phyloP scores from a whole-genome alignment of 2,888 invertebrate genomes.

The Poecilobothrus nobilitatus region DNA sequence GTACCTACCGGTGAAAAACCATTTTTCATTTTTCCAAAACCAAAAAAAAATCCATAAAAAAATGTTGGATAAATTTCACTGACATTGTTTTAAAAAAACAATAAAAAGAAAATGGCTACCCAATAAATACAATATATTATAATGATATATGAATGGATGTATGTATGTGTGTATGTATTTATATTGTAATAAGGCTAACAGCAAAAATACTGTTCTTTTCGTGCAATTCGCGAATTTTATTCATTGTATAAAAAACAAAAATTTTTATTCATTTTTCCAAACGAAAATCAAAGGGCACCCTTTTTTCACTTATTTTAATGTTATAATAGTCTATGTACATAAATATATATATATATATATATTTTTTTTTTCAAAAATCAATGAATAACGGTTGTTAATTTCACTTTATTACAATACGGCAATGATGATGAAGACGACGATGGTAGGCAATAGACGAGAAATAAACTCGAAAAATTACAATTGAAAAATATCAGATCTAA shows the following conservation, averaged over 20 bases:
- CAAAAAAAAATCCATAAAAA: neutral
- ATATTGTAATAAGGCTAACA: neutral
- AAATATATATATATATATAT: no score
- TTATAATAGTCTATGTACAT: no score
- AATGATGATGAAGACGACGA: no score
- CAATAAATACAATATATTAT: neutral
- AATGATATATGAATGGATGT: neutral
- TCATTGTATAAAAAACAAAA: neutral
- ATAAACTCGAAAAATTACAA: neutral
- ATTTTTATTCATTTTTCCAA: no score
- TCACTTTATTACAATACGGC: neutral
- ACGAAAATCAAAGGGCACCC: no score
- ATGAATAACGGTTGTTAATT: neutral
- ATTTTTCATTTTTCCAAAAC: neutral
- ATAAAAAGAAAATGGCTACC: neutral
- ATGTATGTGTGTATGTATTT: neutral
- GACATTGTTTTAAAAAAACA: neutral
- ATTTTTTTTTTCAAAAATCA: neutral
- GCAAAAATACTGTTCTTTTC: neutral
- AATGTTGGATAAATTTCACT: neutral
- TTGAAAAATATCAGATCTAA: conserved; percentile 4
- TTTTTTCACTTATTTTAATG: no score
- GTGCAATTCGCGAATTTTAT: neutral
- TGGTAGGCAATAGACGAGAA: neutral
- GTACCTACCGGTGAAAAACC: neutral